These are phyloP conservation scores for Zosterops japonicus DNA, from an alignment of 2,113 vertebrate species.

Conservation along the genomic window DNA sequence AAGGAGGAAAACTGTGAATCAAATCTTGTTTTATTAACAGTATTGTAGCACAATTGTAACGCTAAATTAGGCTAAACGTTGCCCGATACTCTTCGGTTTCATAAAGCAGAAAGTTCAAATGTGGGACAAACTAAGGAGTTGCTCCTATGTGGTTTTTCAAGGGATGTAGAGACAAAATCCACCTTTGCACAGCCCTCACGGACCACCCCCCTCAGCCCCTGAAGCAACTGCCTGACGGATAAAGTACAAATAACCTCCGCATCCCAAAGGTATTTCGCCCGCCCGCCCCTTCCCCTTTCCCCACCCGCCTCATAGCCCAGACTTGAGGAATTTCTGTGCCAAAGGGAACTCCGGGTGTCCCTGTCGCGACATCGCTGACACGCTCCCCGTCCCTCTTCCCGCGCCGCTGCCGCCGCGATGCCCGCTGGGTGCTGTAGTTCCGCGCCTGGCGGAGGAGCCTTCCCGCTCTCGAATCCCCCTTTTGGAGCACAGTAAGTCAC, in stretches of 20 bases:
- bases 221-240: neutral
- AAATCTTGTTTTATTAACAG: neutral
- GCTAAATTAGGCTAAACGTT: neutral
- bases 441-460: neutral
- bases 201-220: neutral
- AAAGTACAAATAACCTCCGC: neutral
- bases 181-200: neutral
- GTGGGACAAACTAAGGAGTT: neutral
- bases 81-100: neutral
- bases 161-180: neutral
- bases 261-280: fast-evolving
- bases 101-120: neutral
- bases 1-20: neutral
- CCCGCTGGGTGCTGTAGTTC: slow-evolving; percentile 23
- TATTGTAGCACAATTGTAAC: neutral
- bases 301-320: fast-evolving
- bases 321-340: neutral
- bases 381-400: neutral
- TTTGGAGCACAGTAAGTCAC: neutral
- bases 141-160: neutral
- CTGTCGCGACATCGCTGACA: neutral
- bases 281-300: too few relatives aligned
- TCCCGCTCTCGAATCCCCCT: neutral
- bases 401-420: neutral
- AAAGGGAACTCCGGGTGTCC: fast-evolving